phyloP scores from a whole-genome alignment of 2,888 invertebrate genomes.

The Bimastos eiseni region DNA sequence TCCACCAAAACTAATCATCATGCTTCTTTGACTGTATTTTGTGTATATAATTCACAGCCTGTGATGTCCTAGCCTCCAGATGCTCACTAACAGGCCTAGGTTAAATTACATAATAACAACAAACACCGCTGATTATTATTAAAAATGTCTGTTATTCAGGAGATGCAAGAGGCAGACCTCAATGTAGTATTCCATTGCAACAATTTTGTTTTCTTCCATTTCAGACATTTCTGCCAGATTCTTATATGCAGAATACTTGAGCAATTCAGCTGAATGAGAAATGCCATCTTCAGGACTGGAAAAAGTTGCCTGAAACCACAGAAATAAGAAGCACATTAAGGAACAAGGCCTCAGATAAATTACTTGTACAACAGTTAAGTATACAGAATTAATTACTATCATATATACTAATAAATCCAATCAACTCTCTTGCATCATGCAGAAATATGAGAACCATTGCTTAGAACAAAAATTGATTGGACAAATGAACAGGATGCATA shows the following conservation, averaged over 20 bases:
- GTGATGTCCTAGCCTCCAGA: no score
- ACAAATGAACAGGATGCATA: no score
- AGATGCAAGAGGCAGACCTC: conserved; percentile 63
- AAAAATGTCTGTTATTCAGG: not conserved
- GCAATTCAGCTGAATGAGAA: conserved; percentile 58
- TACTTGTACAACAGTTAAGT: not conserved
- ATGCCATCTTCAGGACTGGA: conserved; percentile 2
- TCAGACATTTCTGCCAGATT: conserved; percentile 77
- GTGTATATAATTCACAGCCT: not conserved
- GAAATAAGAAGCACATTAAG: not conserved
- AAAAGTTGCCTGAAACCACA: conserved; percentile 13
- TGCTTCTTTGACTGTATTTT: not conserved
- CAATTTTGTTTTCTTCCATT: conserved; percentile 68
- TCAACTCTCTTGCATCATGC: no score
- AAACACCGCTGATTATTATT: not conserved
- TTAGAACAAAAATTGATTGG: no score
- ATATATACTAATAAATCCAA: no score
- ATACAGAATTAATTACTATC: not conserved
- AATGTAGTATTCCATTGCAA: conserved; percentile 73
- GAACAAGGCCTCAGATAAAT: not conserved
- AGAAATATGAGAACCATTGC: no score
- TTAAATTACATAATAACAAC: not conserved
- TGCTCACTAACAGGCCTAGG: no score
- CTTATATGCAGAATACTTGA: conserved; percentile 80
- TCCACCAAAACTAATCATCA: not conserved